Evolutionary conservation across 2,113 vertebrate species (phyloP).

Genomic region (Herpailurus yagouaroundi): DNA sequence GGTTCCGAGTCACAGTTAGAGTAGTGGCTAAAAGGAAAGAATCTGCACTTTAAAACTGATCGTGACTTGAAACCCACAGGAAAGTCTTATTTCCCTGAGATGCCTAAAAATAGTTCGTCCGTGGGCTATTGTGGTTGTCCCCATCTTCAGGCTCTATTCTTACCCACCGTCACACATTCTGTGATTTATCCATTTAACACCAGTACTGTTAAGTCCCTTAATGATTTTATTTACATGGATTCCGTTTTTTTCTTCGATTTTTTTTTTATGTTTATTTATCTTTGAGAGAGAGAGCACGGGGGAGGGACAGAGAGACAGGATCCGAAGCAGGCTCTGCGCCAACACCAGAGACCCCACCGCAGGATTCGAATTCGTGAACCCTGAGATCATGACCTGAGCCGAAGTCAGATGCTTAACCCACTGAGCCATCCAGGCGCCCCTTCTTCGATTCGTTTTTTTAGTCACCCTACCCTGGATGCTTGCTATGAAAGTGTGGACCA

Average conservation of each 20-base stretch:
- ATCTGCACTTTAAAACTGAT: background rate
- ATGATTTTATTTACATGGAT: background rate
- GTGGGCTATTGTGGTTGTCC: background rate
- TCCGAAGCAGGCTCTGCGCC: too few species aligned
- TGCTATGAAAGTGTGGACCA: background rate
- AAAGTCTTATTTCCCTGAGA: background rate
- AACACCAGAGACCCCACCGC: too few species aligned
- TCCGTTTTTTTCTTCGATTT: background rate
- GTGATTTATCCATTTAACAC: background rate
- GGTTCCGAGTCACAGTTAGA: background rate
- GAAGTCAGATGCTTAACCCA: background rate
- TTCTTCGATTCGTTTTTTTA: background rate
- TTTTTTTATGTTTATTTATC: background rate
- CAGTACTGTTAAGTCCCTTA: background rate
- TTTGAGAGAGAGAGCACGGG: too few species aligned
- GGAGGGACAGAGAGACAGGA: too few species aligned
- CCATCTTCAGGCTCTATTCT: background rate
- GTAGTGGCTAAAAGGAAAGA: background rate
- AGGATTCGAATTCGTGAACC: too few species aligned
- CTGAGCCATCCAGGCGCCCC: background rate
- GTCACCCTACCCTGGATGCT: background rate
- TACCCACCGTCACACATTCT: background rate
- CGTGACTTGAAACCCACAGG: background rate
- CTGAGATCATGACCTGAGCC: too few species aligned
- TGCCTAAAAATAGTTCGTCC: background rate